Evolutionary conservation across 2,888 invertebrate species (phyloP), one percentile per base, ranked within the genome.

Genomic region (Lycaena phlaeas): DNA sequence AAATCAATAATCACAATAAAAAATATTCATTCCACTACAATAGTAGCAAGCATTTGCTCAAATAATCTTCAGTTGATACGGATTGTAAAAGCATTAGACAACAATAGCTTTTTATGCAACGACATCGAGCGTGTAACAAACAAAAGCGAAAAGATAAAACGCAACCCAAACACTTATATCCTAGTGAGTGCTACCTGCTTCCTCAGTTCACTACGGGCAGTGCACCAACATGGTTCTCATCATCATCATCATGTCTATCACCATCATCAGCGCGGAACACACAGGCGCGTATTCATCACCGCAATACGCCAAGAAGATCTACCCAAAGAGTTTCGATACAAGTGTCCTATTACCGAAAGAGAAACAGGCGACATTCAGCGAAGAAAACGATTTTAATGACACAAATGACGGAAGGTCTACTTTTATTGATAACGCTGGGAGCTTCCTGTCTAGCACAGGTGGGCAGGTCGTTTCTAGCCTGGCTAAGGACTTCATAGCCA

Each of bases 401-500:
- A 76, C 75, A 9, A 46, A 61, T 38, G 69, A 71, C 28, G 74
- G 64, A 2, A 56, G 77, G 27, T 71, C 81, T 0, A 70, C 79
- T 9, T 68, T 85, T 14, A 48, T 84, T 43, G 74, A 74, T 9
- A 57, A 72, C 0, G 85, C 84, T 28, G 73, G 84, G 2, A 76
- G 59, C 41, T 78, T 85, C 45, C 56, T 85, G 2, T 76, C 69
- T 44, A 73, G 77, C 3, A 66, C 81, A 0, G 84, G 85, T 6
- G 82, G 86, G 1, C 86, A 88, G 45, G 76, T 88, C 52, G 64
- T 89, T 59, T 76, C 86, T 1, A 86, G 86, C 42, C 68, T 89
- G 47, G 91, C 91, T 2, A 89, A 87, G 61, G 90, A 91, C 59
- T 81, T 92, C 55, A 81, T 92, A 15, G 87, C 88, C 46, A 86